A percentile compares a stretch with the other conserved stretches of the same genome.
Evolutionary conservation across 2,797 vertebrate genomes (phyloP).

Genomic region (Argyrosomus regius): DNA sequence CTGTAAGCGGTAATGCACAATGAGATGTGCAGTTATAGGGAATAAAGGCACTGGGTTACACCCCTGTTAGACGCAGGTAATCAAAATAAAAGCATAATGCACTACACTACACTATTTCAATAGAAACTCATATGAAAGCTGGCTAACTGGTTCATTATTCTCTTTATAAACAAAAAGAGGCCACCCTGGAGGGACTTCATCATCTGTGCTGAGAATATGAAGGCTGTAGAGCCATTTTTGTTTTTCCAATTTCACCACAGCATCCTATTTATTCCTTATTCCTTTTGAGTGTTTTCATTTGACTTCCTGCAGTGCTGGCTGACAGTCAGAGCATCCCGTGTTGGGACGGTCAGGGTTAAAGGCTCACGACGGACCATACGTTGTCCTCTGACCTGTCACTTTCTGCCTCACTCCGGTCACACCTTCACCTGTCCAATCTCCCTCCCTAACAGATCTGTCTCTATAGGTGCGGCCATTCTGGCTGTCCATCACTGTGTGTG

Average conservation of each 20-base stretch:
- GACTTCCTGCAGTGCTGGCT: conserved; percentile 1
- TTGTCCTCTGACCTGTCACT: conserved; percentile 61
- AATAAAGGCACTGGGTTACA: background rate
- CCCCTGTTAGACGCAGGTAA: background rate
- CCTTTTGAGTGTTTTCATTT: background rate
- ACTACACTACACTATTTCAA: background rate
- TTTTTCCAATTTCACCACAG: background rate
- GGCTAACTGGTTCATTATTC: no score
- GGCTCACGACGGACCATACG: conserved; percentile 46
- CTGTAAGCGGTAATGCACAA: no score
- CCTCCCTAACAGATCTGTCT: conserved; percentile 50
- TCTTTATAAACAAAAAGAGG: no score
- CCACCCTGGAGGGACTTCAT: no score
- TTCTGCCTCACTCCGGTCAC: conserved; percentile 42
- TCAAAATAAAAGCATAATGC: background rate
- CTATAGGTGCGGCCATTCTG: conserved; percentile 32
- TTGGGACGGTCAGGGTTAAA: conserved; percentile 39
- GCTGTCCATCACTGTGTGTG: conserved; percentile 20
- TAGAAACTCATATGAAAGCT: background rate
- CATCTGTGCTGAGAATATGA: background rate
- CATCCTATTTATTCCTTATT: background rate
- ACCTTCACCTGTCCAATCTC: conserved; percentile 36
- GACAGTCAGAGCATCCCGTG: background rate
- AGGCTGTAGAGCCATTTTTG: background rate
- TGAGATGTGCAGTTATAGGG: background rate